Conservation (phyloP, 2,888 invertebrate species). For the Dromius quadrimaculatus region DNA sequence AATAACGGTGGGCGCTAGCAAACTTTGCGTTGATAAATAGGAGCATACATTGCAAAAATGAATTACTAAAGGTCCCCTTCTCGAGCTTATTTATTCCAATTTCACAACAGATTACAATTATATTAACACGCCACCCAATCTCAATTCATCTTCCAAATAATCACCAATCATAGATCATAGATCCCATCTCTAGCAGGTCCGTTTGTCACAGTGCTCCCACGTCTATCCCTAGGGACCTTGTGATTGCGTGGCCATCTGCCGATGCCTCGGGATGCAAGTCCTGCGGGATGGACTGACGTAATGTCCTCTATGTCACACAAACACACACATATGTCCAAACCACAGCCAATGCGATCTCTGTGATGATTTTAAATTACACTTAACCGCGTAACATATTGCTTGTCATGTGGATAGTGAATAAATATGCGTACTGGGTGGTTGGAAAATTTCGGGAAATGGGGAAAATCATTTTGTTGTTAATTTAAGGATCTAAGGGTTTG, state of each 20-base stretch:
- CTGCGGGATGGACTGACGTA: constrained; percentile 25
- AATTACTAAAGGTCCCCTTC: too few relatives aligned
- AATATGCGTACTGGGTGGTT: too few relatives aligned
- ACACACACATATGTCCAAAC: neutral
- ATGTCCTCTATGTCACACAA: neutral
- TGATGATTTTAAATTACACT: constrained; percentile 63
- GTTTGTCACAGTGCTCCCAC: constrained; percentile 16
- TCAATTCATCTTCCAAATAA: constrained; percentile 8
- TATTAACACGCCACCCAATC: too few relatives aligned
- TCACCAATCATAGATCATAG: constrained; percentile 10
- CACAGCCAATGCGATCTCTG: constrained; percentile 57
- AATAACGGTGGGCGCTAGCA: too few relatives aligned
- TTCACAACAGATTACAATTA: too few relatives aligned
- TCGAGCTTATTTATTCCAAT: too few relatives aligned
- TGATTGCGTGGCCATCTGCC: constrained; percentile 34
- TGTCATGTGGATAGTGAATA: constrained; percentile 55
- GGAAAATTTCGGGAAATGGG: too few relatives aligned
- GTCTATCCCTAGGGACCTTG: constrained; percentile 5
- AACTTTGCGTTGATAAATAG: too few relatives aligned
- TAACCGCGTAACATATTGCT: constrained; percentile 61
- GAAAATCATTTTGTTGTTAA: too few relatives aligned
- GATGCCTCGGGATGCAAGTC: constrained; percentile 7
- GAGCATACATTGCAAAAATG: too few relatives aligned
- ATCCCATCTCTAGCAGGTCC: constrained; percentile 8
- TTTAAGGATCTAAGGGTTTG: too few relatives aligned